Base-by-base conservation (phyloP, 1,140 invertebrate species). In the Matsumurasca onukii region DNA sequence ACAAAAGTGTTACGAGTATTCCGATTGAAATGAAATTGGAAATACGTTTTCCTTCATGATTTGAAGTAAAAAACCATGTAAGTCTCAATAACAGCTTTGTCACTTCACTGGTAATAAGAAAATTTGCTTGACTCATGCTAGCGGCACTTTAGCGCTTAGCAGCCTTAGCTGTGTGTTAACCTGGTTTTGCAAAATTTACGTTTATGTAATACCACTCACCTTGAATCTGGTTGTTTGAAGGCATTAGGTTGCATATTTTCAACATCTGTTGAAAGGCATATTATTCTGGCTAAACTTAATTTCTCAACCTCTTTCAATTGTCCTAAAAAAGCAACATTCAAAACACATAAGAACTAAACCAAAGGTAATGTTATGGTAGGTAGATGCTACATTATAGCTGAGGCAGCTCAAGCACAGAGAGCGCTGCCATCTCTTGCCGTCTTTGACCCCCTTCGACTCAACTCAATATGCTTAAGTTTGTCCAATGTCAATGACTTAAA, bases 171-270 rank as follows among this genome's bases (percentile, higher is more conserved):
- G 9, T 52, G 20, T 12, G 5, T 12, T 5, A 52, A 52, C 20
- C 22, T 12, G 20, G 3, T 52, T 52, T 52, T 15, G 22, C 22
- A 12, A 15, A 52, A 52, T 52, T 20, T 52, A 15, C 3, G 22
- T 52, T 15, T 5, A 22, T 12, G 22, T 52, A 52, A 12, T 12
- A 12, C 9, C 20, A 52, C 49, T 15, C 15, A 59, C 55, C 55
- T 29, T 22, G n/a, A 59, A 29, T 59, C 30, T 9, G 55, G 55
- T 29, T 59, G 55, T 24, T 59, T 59, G 55, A 59, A 59, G 22
- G 55, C 55, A 9, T 59, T 2, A 12, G 55, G 55, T 29, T 59
- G 55, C 55, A 59, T 59, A 9, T 13, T 22, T 5, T 3, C 3
- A 25, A 59, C 22, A 59, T 59, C 25, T 9, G 55, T 29, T n/a